Base-by-base conservation (phyloP, 2,888 invertebrate genomes). In the Drosophila mimica region DNA sequence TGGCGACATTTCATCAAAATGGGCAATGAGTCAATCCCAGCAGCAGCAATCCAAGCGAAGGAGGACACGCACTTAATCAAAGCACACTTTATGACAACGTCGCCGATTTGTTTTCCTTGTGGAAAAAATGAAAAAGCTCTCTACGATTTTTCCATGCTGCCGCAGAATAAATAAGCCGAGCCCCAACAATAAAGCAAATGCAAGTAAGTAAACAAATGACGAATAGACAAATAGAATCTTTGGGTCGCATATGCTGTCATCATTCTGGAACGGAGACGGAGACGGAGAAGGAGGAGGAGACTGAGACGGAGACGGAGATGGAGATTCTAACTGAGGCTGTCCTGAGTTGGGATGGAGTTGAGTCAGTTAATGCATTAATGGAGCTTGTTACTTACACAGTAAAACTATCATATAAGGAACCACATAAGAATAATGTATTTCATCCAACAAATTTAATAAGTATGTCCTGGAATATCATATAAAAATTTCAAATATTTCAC, bases 1-100 rank as follows among this genome's bases (percentile, higher is more conserved):
- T 81, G 87, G 83, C 79, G 74, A 83, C 84, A 85, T 87, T 85
- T 76, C 79, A 76, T 85, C 89, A 89, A 85, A 89, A 81, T 89
- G 87, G 84, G 71, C 79, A 86, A 84, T 84, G 84, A 88, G 83
- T 89, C 84, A 85, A 89, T 80, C 68, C 63, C 57, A 38, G 61
- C 58, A 73, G 53, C 11, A 46, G 67, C 34, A 53, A 56, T 20
- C 52, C n/a, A n/a, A 49, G 59, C 20, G 31, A 30, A 49, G 48
- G 25, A 80, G 76, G 64, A 78, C 61, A 79, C 82, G 74, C 89
- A 89, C 89, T 89, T 81, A 88, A 86, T 86, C 85, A 88, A 82
- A 89, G 82, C 82, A 78, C 70, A 70, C 79, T 82, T 82, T 75
- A 63, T 63, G 68, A 57, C 51, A 46, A 67, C 70, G 61, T 48